phyloP scores from a whole-genome alignment of 2,113 vertebrate species.

The Rhynchopsitta pachyrhyncha region DNA sequence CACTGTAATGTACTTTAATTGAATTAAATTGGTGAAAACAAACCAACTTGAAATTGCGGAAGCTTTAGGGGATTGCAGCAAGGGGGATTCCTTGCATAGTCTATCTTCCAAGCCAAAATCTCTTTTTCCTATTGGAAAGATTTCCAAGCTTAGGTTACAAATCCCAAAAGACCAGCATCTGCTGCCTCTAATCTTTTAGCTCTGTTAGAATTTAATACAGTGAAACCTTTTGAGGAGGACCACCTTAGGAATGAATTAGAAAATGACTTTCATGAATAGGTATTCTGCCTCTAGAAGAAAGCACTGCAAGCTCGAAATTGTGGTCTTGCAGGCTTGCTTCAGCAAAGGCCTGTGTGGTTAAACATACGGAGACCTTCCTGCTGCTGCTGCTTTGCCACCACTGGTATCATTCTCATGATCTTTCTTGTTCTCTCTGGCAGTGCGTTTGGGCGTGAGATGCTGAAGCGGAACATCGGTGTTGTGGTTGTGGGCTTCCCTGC shows the following conservation, averaged over 20 bases:
- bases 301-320: background rate
- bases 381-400: background rate
- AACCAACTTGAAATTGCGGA: background rate
- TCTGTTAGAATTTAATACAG: slow-evolving; percentile 39
- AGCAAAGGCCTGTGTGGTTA: background rate
- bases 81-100: background rate
- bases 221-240: slow-evolving; percentile 29
- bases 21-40: background rate
- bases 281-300: background rate
- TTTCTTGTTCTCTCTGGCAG: slow-evolving; percentile 64
- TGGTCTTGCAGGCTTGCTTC: background rate
- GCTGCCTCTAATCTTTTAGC: slow-evolving; percentile 6
- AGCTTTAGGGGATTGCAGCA: background rate
- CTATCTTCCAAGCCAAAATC: background rate
- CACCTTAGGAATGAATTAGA: background rate
- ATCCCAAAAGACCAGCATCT: slow-evolving; percentile 8
- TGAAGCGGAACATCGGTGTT: slow-evolving; percentile 92
- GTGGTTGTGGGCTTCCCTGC: slow-evolving; percentile 97
- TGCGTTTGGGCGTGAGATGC: slow-evolving; percentile 94
- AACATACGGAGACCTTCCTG: background rate
- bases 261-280: slow-evolving; percentile 9
- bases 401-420: background rate
- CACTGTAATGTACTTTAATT: background rate
- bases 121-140: background rate
- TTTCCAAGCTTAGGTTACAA: slow-evolving; percentile 21